Evolutionary conservation across 1,140 invertebrate genomes (phyloP).

Genomic region (Eupeodes corollae): DNA sequence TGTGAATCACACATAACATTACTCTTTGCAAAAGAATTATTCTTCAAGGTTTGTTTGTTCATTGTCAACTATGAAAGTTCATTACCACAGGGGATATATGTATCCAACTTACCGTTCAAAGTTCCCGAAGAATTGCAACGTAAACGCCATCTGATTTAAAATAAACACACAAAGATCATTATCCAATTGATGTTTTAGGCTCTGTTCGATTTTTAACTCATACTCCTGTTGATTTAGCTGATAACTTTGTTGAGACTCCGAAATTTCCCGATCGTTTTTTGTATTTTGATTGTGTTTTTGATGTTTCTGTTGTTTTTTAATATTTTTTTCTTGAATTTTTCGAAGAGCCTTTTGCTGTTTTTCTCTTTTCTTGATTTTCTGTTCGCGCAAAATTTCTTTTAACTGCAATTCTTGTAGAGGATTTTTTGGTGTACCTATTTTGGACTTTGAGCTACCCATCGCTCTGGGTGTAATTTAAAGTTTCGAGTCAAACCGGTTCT

Average conservation of each 20-base stretch:
- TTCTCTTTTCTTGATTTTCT: constrained; percentile 6
- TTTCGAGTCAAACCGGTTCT: background rate
- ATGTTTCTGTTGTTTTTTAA: constrained; percentile 19
- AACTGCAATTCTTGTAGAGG: constrained; percentile 19
- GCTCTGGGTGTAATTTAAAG: background rate
- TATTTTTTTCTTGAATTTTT: constrained; percentile 18
- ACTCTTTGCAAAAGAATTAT: no score
- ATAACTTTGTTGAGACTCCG: constrained; percentile 10
- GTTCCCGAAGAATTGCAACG: constrained; percentile 65
- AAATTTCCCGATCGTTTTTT: constrained; percentile 7
- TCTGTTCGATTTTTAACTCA: constrained; percentile 20
- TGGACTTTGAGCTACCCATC: constrained; percentile 30
- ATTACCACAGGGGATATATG: no score
- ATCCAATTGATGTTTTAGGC: constrained; percentile 47
- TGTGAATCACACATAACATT: no score
- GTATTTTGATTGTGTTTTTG: constrained; percentile 12
- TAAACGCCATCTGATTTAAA: constrained; percentile 63
- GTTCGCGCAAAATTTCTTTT: background rate
- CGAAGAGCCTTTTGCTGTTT: constrained; percentile 7
- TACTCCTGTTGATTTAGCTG: constrained; percentile 13
- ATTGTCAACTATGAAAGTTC: no score
- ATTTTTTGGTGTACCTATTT: constrained; percentile 12
- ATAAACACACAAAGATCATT: constrained; percentile 54
- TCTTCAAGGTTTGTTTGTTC: no score
- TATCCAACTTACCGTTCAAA: constrained; percentile 50